These are phyloP conservation scores for Fragum sueziense DNA, from an alignment of 2,888 invertebrate species.

Conservation along the genomic window DNA sequence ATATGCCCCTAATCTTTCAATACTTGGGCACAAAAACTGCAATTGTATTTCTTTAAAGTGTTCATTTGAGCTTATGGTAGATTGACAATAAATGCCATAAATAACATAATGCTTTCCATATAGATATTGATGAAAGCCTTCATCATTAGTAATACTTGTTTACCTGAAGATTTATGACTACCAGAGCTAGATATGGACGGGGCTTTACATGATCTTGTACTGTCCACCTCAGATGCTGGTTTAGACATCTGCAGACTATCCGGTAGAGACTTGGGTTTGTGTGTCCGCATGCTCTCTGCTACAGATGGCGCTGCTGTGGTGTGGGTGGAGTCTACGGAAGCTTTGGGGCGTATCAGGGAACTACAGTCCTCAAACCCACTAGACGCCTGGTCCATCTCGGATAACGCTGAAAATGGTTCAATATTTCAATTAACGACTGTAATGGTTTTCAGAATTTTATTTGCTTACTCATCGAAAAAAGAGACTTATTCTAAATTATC, in stretches of 20 bases:
- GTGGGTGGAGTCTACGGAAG: slow-evolving; percentile 59
- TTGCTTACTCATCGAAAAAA: too few species aligned
- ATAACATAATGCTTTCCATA: too few species aligned
- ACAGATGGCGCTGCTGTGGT: slow-evolving; percentile 61
- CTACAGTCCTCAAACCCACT: slow-evolving; percentile 79
- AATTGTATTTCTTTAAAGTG: too few species aligned
- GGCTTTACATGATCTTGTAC: slow-evolving; percentile 57
- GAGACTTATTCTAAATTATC: too few species aligned
- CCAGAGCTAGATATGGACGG: slow-evolving; percentile 64
- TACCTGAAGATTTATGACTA: slow-evolving; percentile 60
- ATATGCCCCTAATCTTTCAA: too few species aligned
- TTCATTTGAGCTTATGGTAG: too few species aligned
- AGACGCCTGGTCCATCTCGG: slow-evolving; percentile 75
- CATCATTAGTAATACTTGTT: too few species aligned
- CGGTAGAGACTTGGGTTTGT: slow-evolving; percentile 53
- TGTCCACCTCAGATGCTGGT: slow-evolving; percentile 42
- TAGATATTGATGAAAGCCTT: too few species aligned
- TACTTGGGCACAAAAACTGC: too few species aligned
- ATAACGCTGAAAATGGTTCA: slow-evolving; percentile 28
- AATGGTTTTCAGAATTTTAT: not conserved
- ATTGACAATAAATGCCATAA: too few species aligned
- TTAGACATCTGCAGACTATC: slow-evolving; percentile 52
- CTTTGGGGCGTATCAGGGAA: slow-evolving; percentile 63
- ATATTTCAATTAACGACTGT: too few species aligned
- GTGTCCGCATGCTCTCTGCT: slow-evolving; percentile 54